Conservation (phyloP, 2,797 vertebrate genomes). For the Oceanodroma leucorhoa region DNA sequence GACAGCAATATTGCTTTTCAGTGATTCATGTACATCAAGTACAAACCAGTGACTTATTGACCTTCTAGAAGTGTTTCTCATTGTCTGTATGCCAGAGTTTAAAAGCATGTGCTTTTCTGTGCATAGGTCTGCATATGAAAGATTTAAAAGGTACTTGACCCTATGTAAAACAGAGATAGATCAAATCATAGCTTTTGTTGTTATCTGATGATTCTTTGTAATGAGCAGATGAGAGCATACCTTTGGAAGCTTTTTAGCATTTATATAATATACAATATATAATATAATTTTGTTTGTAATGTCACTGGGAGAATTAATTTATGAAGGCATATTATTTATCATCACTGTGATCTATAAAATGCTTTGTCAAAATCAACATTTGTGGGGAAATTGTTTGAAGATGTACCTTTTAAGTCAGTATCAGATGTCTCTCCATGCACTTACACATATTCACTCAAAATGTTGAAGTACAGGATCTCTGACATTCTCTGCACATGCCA, state of each 20-base stretch:
- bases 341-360: background rate
- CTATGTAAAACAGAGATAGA: background rate
- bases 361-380: background rate
- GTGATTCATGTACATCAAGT: background rate
- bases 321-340: background rate
- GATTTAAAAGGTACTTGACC: background rate
- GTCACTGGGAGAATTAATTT: background rate
- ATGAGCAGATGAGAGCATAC: background rate
- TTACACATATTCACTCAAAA: conserved; percentile 2
- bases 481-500: conserved; percentile 60
- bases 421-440: background rate
- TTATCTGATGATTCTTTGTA: background rate
- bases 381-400: background rate
- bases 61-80: background rate
- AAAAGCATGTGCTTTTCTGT: background rate
- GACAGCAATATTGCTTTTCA: background rate
- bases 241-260: background rate
- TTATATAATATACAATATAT: background rate
- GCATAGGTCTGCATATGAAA: background rate
- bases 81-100: background rate
- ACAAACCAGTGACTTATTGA: background rate
- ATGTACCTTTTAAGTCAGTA: background rate
- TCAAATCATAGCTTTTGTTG: background rate
- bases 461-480: conserved; percentile 58
- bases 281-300: background rate